A percentile compares a stretch with the other conserved stretches of the same genome.
These are phyloP conservation scores for Drosophila pruinosa DNA, from an alignment of 1,140 invertebrate genomes.

Conservation along the genomic window DNA sequence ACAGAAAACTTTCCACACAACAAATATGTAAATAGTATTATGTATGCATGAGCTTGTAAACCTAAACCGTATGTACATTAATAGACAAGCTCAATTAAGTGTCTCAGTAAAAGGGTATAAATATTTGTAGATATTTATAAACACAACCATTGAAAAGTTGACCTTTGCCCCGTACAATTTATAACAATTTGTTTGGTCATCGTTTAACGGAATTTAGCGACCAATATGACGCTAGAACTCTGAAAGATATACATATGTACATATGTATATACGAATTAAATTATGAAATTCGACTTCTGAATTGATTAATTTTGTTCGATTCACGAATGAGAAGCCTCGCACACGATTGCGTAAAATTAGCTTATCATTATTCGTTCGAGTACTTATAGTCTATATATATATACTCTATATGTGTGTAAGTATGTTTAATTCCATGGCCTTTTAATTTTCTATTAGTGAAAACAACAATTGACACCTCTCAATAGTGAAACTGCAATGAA, in stretches of 20 bases:
- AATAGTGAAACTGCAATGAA: constrained; percentile 17
- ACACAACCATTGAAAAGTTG: constrained; percentile 34
- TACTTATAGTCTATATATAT: constrained; percentile 9
- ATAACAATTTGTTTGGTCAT: constrained; percentile 40
- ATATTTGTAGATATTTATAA: constrained; percentile 29
- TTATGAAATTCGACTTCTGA: constrained; percentile 32
- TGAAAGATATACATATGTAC: not conserved
- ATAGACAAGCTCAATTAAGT: constrained; percentile 43
- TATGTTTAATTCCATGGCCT: constrained; percentile 14
- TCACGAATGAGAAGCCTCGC: constrained; percentile 8
- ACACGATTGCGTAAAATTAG: constrained; percentile 55
- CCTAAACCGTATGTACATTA: not conserved
- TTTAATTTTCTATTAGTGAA: constrained; percentile 18
- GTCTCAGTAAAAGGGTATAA: constrained; percentile 23
- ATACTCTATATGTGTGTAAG: not conserved
- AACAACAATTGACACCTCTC: constrained; percentile 18
- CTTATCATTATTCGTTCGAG: constrained; percentile 46
- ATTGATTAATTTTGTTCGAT: constrained; percentile 36
- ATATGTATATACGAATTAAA: not conserved
- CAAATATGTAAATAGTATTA: not conserved
- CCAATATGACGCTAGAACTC: constrained; percentile 40
- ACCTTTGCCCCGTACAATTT: constrained; percentile 50
- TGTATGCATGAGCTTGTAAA: not conserved
- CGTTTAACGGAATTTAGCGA: constrained; percentile 50
- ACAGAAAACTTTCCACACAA: constrained; percentile 56